Base-by-base conservation (phyloP, 1,140 invertebrate species). In the Camponotus vicinus region DNA sequence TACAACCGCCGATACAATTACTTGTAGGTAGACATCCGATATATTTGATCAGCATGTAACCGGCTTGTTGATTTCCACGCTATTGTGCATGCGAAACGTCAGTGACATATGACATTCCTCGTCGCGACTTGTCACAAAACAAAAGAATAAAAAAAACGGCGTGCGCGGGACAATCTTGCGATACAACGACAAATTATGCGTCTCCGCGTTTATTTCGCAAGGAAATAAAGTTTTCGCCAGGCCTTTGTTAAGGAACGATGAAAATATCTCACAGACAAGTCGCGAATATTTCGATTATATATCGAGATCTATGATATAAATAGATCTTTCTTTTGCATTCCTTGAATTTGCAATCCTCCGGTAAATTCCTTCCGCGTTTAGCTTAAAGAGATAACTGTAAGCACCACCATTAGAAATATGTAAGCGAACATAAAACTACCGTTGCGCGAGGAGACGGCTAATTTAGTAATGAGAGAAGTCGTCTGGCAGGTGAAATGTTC, bases 51-150 rank as follows among this genome's bases (percentile, higher is more conserved):
- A 49, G 18, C 34, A 57, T 80, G 32, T 49, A 78, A 61, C 42
- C 49, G 45, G 76, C 61, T 55, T 59, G 59, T 69, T 27, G 34
- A 80, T 69, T 57, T 64, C 42, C 64, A 64, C 45, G 64, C n/a
- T 27, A 80, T 80, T 57, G 77, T 69, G 64, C 64, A 80, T 70
- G 64, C 77, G 63, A 80, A 80, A 80, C 67, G 77, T 57, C 55
- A 70, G 34, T 32, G 64, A 67, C 27, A 27, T 64, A 70, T 55
- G 70, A 34, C 77, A 45, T 80, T 70, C 77, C 64, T 64, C 64
- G 40, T 57, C 32, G 49, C 69, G 77, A 80, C 57, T 80, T 66
- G 64, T 80, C 64, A 70, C 34, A 80, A 80, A 80, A 80, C 13
- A 67, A 70, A 40, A 40, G 37, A 32, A 15, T 18, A 42, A 37